Base-by-base conservation (phyloP, 2,888 invertebrate genomes). In the Metopia argyrocephala region DNA sequence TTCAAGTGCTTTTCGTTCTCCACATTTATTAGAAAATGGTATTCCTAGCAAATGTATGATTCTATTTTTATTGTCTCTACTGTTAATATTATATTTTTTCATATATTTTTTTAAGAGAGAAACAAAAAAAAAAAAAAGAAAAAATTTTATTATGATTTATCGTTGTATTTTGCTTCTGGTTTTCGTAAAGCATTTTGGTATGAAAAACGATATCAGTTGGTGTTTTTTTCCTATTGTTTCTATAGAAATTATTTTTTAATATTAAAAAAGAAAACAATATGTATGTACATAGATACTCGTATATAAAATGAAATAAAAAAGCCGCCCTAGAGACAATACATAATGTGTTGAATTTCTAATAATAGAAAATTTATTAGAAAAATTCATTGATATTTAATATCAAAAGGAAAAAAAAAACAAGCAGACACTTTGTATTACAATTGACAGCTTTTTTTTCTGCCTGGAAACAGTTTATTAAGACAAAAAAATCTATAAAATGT, bases 121-220 rank as follows among this genome's bases (percentile, higher is more conserved):
- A 31, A 31, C 0, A 9, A 12, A 31, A 6, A 38, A 38, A 38
- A 38, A 38, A 31, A 3, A 15, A 9, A 38, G 12, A 31, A 57
- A 48, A 46, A 59, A 25, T 59, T 59, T 66, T 61, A 27, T 66
- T 59, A 50, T 50, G 66, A 75, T 66, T 75, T 66, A 52, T 66
- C 12, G 27, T 5, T 28, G 21, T 3, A n/a, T 52, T 59, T 25
- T 23, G 5, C 31, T n/a, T 38, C 2, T 59, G 31, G 20, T 12
- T 21, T 5, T 56, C n/a, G n/a, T n/a, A n/a, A n/a, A n/a, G n/a
- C n/a, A 38, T 65, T 46, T 27, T 31, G 71, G 25, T 45, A 25
- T 45, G 59, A 28, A 61, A 75, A 25, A 27, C 46, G 52, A 75
- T 75, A 75, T 54, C 15, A 18, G 52, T 75, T 68, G 38, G 61